phyloP scores from a whole-genome alignment of 2,888 invertebrate species.

The Alentia gelatinosa region DNA sequence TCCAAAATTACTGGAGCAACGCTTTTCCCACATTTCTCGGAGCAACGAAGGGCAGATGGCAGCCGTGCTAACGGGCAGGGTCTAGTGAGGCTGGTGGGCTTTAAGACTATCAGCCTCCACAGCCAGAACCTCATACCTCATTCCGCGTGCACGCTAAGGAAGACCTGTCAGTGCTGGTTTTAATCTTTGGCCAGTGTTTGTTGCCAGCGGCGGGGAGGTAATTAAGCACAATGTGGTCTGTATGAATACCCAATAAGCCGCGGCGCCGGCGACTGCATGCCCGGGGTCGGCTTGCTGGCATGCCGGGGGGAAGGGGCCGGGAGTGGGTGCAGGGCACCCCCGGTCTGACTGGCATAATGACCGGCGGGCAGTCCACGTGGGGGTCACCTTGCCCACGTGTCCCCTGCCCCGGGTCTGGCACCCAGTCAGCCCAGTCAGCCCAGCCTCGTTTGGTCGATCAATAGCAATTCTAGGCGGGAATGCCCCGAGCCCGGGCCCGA shows the following conservation, averaged over 20 bases:
- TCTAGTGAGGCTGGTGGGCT: not conserved
- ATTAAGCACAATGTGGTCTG: slow-evolving; percentile 39
- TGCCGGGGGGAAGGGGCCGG: not conserved
- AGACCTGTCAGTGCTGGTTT: slow-evolving; percentile 28
- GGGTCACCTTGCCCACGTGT: slow-evolving; percentile 2
- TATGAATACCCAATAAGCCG: slow-evolving; percentile 22
- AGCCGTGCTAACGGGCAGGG: not conserved
- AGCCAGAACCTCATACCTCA: not conserved
- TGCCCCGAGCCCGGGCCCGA: not conserved
- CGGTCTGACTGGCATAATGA: not conserved
- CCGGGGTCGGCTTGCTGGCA: not conserved
- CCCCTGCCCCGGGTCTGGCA: not conserved
- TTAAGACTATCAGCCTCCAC: not conserved
- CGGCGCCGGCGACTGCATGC: not conserved
- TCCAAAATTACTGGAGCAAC: too few species aligned
- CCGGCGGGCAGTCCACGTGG: slow-evolving; percentile 32
- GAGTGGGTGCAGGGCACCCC: not conserved
- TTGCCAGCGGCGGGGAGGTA: not conserved
- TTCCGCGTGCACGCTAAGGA: not conserved
- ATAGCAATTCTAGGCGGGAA: slow-evolving; percentile 42
- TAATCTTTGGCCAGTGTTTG: slow-evolving; percentile 44
- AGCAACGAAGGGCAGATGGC: not conserved
- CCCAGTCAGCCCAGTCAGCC: not conserved
- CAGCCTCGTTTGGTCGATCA: slow-evolving; percentile 22
- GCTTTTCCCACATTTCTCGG: too few species aligned